phyloP scores from a whole-genome alignment of 2,888 invertebrate genomes.

The Idaea dimidiata region DNA sequence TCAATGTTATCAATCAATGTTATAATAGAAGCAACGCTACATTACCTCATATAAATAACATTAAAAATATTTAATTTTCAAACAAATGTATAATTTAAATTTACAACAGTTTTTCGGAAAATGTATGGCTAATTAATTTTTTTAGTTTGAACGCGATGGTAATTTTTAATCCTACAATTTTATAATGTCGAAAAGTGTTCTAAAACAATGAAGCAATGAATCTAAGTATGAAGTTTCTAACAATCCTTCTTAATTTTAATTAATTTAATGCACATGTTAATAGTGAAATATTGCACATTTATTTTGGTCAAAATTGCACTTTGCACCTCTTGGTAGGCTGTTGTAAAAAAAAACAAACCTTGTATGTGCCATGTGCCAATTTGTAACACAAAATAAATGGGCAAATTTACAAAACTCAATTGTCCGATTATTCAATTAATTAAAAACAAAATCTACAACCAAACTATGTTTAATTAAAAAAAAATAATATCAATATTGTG shows the following conservation, averaged over 20 bases:
- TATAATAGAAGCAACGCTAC: conserved; percentile 52
- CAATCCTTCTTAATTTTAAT: conserved; percentile 26
- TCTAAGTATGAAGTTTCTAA: conserved; percentile 22
- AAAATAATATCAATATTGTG: conserved; percentile 67
- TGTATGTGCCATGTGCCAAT: conserved; percentile 29
- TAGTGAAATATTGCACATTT: conserved; percentile 31
- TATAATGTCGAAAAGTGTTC: conserved; percentile 1
- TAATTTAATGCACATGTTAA: conserved; percentile 14
- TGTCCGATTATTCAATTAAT: conserved; percentile 29
- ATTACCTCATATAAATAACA: conserved; percentile 27
- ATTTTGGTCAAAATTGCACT: conserved; percentile 42
- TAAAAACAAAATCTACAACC: conserved; percentile 45
- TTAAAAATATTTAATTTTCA: conserved; percentile 12
- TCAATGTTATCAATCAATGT: conserved; percentile 46
- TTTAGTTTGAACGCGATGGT: neutral
- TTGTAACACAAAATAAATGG: conserved; percentile 41
- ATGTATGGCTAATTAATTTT: conserved; percentile 7
- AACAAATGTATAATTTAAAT: conserved; percentile 14
- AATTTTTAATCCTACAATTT: neutral
- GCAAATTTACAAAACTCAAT: conserved; percentile 25
- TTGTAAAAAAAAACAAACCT: conserved; percentile 25
- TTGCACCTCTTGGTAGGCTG: conserved; percentile 24
- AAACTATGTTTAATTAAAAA: conserved; percentile 58
- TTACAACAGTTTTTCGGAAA: conserved; percentile 8
- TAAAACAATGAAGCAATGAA: conserved; percentile 5